phyloP scores from a whole-genome alignment of 1,140 invertebrate species.

The Drosophila jambulina region DNA sequence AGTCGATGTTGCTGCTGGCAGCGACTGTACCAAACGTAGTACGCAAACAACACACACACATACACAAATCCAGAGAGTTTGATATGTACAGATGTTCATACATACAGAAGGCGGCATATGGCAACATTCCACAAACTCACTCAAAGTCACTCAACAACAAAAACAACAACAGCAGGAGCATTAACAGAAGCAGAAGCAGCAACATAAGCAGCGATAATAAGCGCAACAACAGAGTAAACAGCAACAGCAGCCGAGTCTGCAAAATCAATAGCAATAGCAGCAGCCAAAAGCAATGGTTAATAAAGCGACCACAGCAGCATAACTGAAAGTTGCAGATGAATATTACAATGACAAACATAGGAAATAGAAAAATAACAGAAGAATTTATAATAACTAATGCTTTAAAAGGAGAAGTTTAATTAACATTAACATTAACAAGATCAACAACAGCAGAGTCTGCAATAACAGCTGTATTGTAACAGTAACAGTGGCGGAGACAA shows the following conservation, averaged over 20 bases:
- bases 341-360: neutral
- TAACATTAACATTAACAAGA: neutral
- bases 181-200: constrained; percentile 4
- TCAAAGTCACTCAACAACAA: constrained; percentile 52
- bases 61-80: constrained; percentile 27
- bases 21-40: constrained; percentile 74
- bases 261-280: constrained; percentile 7
- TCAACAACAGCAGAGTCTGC: neutral
- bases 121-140: constrained; percentile 74
- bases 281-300: constrained; percentile 6
- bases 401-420: neutral
- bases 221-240: constrained; percentile 7
- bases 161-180: constrained; percentile 16
- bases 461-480: neutral
- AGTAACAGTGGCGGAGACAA: neutral
- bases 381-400: neutral
- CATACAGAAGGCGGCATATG: constrained; percentile 73
- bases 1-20: constrained; percentile 56
- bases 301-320: neutral
- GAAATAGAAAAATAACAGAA: neutral
- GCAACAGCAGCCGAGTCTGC: constrained; percentile 4
- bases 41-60: constrained; percentile 62
- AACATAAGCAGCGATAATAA: neutral
- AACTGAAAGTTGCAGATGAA: neutral
- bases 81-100: constrained; percentile 35